Evolutionary conservation across 1,140 invertebrate species (phyloP).

Genomic region (Chelonus insularis): DNA sequence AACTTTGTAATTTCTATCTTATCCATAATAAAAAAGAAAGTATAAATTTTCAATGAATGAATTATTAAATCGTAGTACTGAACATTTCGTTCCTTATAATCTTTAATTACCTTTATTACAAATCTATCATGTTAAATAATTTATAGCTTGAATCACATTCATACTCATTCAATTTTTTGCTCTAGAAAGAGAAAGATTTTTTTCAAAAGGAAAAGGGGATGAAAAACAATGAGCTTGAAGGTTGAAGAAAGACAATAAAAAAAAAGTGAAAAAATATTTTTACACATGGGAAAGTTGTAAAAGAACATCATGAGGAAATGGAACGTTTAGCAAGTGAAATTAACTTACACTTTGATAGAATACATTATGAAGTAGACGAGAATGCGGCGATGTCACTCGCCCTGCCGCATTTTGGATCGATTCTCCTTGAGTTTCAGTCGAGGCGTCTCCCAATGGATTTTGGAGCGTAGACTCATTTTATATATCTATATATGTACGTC

Average conservation of each 20-base stretch:
- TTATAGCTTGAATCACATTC: no score
- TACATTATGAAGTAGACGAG: not conserved
- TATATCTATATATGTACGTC: not conserved
- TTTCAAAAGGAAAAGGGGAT: slow-evolving; percentile 4
- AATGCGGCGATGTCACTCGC: slow-evolving; percentile 1
- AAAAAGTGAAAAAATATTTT: not conserved
- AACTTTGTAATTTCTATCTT: no score
- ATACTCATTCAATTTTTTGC: no score
- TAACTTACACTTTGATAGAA: not conserved
- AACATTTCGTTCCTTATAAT: no score
- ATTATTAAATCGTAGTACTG: no score
- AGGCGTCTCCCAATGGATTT: not conserved
- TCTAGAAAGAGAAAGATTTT: no score
- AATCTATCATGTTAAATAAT: no score
- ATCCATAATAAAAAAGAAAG: no score
- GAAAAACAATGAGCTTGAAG: no score
- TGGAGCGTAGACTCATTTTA: not conserved
- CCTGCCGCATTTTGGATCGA: slow-evolving; percentile 8
- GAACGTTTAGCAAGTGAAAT: not conserved
- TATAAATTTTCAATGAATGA: no score
- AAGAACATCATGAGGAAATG: not conserved
- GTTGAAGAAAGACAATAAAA: no score
- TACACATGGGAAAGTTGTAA: not conserved
- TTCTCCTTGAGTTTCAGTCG: not conserved
- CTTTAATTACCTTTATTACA: no score